Evolutionary conservation across 2,888 invertebrate genomes (phyloP).

Genomic region (Pantelozetes paolii): DNA sequence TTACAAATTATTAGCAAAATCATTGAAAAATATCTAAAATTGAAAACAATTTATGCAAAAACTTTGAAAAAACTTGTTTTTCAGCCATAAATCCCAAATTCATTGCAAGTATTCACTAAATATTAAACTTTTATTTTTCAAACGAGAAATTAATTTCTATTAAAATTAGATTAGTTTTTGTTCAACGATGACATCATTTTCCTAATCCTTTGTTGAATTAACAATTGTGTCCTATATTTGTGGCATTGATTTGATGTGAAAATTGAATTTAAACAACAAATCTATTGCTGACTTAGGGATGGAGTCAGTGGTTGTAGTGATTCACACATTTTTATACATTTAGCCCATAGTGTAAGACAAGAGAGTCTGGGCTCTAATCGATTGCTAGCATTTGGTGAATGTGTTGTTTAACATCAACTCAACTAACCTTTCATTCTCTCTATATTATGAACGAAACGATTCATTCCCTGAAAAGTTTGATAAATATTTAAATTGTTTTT

Average conservation of each 20-base stretch:
- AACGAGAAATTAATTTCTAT: no score
- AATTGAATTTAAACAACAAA: neutral
- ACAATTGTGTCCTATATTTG: neutral
- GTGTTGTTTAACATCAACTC: neutral
- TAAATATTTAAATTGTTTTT: neutral
- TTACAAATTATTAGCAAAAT: no score
- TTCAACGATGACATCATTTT: neutral
- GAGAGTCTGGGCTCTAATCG: slow-evolving; percentile 28
- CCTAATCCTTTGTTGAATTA: neutral
- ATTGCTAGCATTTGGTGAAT: slow-evolving; percentile 1
- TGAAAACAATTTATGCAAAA: no score
- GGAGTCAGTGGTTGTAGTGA: slow-evolving; percentile 23
- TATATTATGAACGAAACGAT: neutral
- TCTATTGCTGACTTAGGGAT: neutral
- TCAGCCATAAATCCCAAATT: no score
- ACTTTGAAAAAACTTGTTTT: no score
- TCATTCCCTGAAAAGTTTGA: neutral
- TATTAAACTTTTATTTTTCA: no score
- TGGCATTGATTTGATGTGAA: neutral
- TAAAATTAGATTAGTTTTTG: neutral
- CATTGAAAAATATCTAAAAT: no score
- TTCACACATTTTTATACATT: neutral
- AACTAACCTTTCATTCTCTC: slow-evolving; percentile 2
- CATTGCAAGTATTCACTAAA: no score
- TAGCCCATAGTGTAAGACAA: neutral